Evolutionary conservation across 2,888 invertebrate genomes (phyloP).

Genomic region (Oegoconia quadripuncta): DNA sequence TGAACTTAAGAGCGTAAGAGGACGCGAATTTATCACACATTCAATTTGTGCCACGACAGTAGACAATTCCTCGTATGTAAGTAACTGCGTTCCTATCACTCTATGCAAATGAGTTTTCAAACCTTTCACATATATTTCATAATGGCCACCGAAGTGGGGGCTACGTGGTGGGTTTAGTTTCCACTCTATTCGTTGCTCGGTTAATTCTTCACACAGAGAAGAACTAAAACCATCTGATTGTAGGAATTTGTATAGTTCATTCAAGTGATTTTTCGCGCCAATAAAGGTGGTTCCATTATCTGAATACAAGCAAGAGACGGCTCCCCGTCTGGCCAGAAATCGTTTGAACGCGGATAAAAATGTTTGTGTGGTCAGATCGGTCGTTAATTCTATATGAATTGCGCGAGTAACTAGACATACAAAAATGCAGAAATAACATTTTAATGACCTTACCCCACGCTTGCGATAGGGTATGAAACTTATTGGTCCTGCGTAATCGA

Average conservation of each 20-base stretch:
- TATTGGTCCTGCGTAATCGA: too few relatives aligned
- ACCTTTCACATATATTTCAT: constrained; percentile 2
- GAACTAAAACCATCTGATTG: not conserved
- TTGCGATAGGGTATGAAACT: constrained; percentile 8
- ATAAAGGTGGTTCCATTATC: constrained; percentile 24
- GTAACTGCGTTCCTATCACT: not conserved
- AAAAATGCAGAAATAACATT: constrained; percentile 14
- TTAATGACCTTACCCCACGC: constrained; percentile 8
- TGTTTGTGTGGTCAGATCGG: not conserved
- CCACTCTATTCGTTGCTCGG: not conserved
- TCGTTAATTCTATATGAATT: constrained; percentile 4
- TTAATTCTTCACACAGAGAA: not conserved
- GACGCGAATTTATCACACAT: too few relatives aligned
- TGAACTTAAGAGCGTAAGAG: too few relatives aligned
- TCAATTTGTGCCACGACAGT: not conserved
- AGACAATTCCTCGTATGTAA: not conserved
- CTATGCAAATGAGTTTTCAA: constrained; percentile 1
- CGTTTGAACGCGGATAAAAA: not conserved
- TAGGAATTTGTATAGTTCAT: constrained; percentile 12
- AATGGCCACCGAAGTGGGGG: constrained; percentile 9
- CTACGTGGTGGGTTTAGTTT: not conserved
- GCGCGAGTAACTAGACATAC: constrained; percentile 14
- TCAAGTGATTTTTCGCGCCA: constrained; percentile 1
- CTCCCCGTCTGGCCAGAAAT: not conserved
- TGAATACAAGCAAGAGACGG: not conserved